A percentile compares a stretch with the other conserved stretches of the same genome.
Evolutionary conservation across 2,113 vertebrate species (phyloP).

Genomic region (Microtus ochrogaster): DNA sequence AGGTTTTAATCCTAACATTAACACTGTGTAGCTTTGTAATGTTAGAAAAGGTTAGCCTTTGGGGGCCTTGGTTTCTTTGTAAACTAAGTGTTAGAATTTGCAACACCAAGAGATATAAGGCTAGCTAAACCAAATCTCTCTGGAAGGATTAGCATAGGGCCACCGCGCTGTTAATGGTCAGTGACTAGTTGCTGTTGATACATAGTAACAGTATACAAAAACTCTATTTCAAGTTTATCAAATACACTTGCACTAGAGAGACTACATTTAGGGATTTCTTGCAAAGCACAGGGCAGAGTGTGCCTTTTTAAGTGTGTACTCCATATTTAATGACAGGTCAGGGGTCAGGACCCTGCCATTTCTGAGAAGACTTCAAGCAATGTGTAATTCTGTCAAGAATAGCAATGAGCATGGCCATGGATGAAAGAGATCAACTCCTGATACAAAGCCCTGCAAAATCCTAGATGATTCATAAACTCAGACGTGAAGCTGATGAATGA

Average conservation of each 20-base stretch:
- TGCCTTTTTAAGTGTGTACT: not conserved
- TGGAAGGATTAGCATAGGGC: not conserved
- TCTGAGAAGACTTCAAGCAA: not conserved
- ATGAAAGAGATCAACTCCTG: not conserved
- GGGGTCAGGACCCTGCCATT: not conserved
- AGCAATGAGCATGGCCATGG: not conserved
- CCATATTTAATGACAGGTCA: not conserved
- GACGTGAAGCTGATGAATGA: conserved; percentile 13
- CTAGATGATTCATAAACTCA: not conserved
- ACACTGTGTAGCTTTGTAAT: not conserved
- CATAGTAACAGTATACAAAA: not conserved
- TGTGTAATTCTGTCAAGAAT: not conserved
- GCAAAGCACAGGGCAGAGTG: not conserved
- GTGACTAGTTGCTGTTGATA: not conserved
- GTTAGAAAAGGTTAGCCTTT: not conserved
- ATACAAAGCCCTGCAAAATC: not conserved
- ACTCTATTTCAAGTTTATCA: not conserved
- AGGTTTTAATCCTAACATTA: not conserved
- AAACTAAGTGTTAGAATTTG: not conserved
- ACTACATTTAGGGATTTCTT: not conserved
- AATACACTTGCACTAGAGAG: not conserved
- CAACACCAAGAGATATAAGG: not conserved
- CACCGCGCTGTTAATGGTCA: not conserved
- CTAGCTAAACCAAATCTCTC: conserved; percentile 7
- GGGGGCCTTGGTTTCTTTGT: not conserved